Base-by-base conservation (phyloP, 2,797 vertebrate genomes). In the Allobates femoralis region DNA sequence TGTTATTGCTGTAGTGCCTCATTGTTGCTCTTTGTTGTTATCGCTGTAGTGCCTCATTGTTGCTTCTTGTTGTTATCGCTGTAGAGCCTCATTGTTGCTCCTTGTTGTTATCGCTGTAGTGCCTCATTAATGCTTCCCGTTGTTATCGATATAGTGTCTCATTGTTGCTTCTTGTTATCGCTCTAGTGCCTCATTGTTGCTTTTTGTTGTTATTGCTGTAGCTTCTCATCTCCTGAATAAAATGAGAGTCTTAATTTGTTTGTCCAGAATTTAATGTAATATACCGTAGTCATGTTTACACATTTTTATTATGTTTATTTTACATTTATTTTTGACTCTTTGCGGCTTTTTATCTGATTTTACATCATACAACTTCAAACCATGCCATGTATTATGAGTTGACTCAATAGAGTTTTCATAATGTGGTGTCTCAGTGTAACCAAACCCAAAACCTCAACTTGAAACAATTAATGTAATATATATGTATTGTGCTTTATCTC, bases 381-480 rank as follows among this genome's bases (percentile, higher is more conserved):
- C 7, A 3, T 1, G 28, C 41, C 51, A 41, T 66, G 32, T 32
- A 67, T 81, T 30, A 32, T 7, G 28, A 23, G 16, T 28, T 81
- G 62, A 67, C 67, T 81, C 60, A 81, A 23, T 53, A 19, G 11
- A 19, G 28, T 30, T 58, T 19, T 58, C 76, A 78, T n/a, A 56
- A 34, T 58, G 37, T 67, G 62, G 60, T 67, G 79, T 66, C 78
- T 75, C 1, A 51, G 2, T 32, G 16, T 32, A 53, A 81, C 79
- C 79, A 67, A 81, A 53, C 60, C 79, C 37, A 34, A 81, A 81
- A 81, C 79, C 79, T 51, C 41, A 53, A 58, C 23, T 53, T 51
- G 46, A 18, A 81, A 67, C 62, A 28, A 67, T 51, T 51, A 46
- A 67, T 12, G 32, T 53, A 81, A 30, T 30, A 32, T 81, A 46